Percentiles rank a stretch among this genome's conserved stretches.
These are phyloP conservation scores for Cheilosia soror DNA, from an alignment of 2,888 invertebrate genomes.

Conservation along the genomic window DNA sequence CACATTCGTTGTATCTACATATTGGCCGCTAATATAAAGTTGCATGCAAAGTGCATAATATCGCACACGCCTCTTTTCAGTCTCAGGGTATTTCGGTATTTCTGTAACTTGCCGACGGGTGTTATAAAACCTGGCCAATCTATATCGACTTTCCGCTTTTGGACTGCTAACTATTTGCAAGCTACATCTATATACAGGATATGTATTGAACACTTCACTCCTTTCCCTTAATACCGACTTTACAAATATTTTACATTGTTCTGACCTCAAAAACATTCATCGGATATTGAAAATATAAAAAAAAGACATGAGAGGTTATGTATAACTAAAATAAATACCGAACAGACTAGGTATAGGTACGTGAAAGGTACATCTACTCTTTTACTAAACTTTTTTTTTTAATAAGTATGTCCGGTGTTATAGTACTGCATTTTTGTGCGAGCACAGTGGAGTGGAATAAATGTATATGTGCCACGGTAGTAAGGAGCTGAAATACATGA, in stretches of 20 bases:
- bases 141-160: background rate
- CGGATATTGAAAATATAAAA: slow-evolving; percentile 10
- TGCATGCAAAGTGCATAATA: slow-evolving; percentile 21
- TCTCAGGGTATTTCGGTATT: background rate
- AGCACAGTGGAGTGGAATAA: slow-evolving; percentile 18
- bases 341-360: background rate
- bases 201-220: slow-evolving; percentile 31
- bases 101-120: slow-evolving; percentile 31
- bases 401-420: slow-evolving; percentile 1
- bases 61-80: background rate
- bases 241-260: slow-evolving; percentile 15
- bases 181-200: background rate
- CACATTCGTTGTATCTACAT: background rate
- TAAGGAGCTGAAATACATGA: slow-evolving; percentile 6
- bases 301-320: slow-evolving; percentile 22
- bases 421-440: slow-evolving; percentile 15
- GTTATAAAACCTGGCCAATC: background rate
- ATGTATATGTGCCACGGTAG: slow-evolving; percentile 10
- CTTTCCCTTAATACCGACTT: slow-evolving; percentile 22
- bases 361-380: slow-evolving; percentile 1
- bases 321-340: background rate
- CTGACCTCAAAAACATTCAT: slow-evolving; percentile 43
- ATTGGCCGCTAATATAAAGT: slow-evolving; percentile 13
- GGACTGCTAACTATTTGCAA: too few relatives aligned
- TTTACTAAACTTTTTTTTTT: slow-evolving; percentile 11